These are phyloP conservation scores for Eupithecia abbreviata DNA, from an alignment of 2,888 invertebrate species.

Conservation along the genomic window DNA sequence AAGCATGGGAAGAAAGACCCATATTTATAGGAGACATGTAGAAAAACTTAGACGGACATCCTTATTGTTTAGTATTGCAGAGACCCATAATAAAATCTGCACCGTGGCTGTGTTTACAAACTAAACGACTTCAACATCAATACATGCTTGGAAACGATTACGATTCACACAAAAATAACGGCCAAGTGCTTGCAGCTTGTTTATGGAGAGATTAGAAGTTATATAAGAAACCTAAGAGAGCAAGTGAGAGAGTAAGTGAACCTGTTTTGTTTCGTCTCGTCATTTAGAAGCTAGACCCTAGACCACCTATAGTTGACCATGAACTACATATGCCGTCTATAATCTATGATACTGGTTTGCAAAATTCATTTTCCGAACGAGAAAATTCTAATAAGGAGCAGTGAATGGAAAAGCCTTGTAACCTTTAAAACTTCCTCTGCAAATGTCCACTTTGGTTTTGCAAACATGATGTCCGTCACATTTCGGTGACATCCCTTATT, in stretches of 20 bases:
- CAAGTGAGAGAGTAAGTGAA: neutral
- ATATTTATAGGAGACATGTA: neutral
- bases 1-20: neutral
- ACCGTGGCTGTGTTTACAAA: neutral
- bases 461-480: neutral
- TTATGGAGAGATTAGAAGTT: neutral
- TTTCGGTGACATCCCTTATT: slow-evolving; percentile 10
- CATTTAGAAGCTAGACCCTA: slow-evolving; percentile 1
- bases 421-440: slow-evolving; percentile 49
- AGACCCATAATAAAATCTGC: neutral
- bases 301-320: neutral
- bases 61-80: neutral
- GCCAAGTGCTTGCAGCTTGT: neutral
- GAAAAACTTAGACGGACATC: neutral
- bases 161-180: neutral
- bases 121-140: neutral
- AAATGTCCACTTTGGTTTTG: slow-evolving; percentile 33
- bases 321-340: neutral
- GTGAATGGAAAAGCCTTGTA: slow-evolving; percentile 57
- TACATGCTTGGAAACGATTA: neutral
- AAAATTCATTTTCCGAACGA: slow-evolving; percentile 21
- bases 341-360: slow-evolving; percentile 2
- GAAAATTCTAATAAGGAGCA: slow-evolving; percentile 39
- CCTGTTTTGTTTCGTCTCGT: neutral
- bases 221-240: neutral